Evolutionary conservation across 2,888 invertebrate genomes (phyloP), one percentile per base, ranked within the genome.

Genomic region (Lasioglossum oenotherae): DNA sequence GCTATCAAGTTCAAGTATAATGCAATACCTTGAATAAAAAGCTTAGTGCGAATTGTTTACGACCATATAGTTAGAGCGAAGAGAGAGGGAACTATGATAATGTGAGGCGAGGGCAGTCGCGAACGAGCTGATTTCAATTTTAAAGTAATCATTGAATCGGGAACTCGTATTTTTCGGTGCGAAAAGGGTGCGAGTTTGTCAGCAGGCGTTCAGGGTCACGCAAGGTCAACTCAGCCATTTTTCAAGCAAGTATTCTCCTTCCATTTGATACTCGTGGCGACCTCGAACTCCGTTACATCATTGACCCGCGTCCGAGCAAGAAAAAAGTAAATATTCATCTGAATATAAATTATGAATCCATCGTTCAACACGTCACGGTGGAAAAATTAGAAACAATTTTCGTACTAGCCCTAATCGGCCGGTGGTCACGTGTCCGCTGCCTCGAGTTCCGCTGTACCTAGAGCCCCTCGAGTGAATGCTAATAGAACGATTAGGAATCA

Each of bases 1-100:
- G 46, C n/a, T 72, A 41, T 76, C 75, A 75, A 83, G 83, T 80
- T 83, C 80, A 76, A 83, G 83, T 53, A 53, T 49, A 80, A 76
- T 31, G 64, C 73, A 83, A 64, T 38, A 83, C 64, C 64, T 72
- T 46, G 2, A 12, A 19, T 10, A 69, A 38, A 38, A n/a, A 74
- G 16, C 12, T 12, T 6, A n/a, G 31, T 60, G 78, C 60, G 16
- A 64, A 80, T 80, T 53, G 12, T 41, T n/a, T 31, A 35, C 41
- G 19, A 27, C 31, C n/a, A 53, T 74, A 53, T 4, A 31, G 49
- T 53, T 53, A 8, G 44, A 41, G 10, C 2, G 10, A 10, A 41
- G 41, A 41, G 41, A 41, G 41, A 41, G 41, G 1, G 2, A 53
- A 23, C 10, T 8, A 0, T 3, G 53, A 23, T 23, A 53, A 53